Conservation (phyloP, 2,888 invertebrate species). For the Phrixothrix hirtus region DNA sequence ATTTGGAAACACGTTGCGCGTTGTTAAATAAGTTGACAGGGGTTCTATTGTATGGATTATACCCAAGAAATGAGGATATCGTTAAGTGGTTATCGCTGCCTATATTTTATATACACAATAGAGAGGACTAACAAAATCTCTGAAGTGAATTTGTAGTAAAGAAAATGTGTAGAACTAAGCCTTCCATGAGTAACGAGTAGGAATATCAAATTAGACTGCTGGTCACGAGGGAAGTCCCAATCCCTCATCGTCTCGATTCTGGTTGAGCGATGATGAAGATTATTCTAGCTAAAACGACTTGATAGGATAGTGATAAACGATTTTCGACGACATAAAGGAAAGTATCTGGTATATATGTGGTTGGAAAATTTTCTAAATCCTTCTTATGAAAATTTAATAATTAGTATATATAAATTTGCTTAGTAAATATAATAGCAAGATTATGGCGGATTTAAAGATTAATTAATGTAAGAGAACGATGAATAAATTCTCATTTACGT, state of each 20-base stretch:
- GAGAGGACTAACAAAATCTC: slow-evolving; percentile 12
- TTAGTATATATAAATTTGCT: too few species aligned
- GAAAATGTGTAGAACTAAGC: slow-evolving; percentile 24
- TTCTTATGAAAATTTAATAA: too few species aligned
- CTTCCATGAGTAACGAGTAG: slow-evolving; percentile 25
- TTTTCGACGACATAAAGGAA: slow-evolving; percentile 24
- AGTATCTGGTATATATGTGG: too few species aligned
- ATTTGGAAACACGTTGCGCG: slow-evolving; percentile 3
- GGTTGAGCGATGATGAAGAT: slow-evolving; percentile 36
- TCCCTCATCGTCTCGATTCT: slow-evolving; percentile 34
- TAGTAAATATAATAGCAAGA: too few species aligned
- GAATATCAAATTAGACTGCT: slow-evolving; percentile 29
- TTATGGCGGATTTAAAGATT: slow-evolving; percentile 27
- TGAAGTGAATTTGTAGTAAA: slow-evolving; percentile 23
- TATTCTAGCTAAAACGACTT: slow-evolving; percentile 33
- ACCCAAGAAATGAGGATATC: slow-evolving; percentile 11
- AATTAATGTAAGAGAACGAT: slow-evolving; percentile 24
- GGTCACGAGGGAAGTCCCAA: slow-evolving; percentile 28
- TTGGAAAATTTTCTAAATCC: too few species aligned
- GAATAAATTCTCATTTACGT: slow-evolving; percentile 27
- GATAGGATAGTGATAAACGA: slow-evolving; percentile 38
- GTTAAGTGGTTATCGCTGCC: slow-evolving; percentile 14
- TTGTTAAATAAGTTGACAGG: slow-evolving; percentile 14
- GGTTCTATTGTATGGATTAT: slow-evolving; percentile 14
- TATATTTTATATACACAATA: slow-evolving; percentile 19